These are phyloP conservation scores for Notothenia coriiceps DNA, from an alignment of 2,113 vertebrate species.

Conservation along the genomic window DNA sequence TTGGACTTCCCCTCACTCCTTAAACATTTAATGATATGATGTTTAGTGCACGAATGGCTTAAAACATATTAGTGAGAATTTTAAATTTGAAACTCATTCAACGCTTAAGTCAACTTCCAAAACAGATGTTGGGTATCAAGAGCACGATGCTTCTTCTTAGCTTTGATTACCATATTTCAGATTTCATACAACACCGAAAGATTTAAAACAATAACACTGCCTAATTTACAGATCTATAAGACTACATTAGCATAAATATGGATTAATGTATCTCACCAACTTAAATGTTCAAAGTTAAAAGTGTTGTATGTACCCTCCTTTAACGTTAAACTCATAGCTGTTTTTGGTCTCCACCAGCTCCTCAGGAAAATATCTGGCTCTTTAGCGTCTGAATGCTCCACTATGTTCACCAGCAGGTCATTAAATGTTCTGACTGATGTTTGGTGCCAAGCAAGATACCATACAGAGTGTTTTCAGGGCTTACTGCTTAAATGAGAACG, in stretches of 20 bases:
- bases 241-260: not conserved
- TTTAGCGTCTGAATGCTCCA: no score
- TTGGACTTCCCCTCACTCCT: not conserved
- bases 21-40: not conserved
- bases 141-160: not conserved
- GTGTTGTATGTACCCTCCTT: not conserved
- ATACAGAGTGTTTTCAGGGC: no score
- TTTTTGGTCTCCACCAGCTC: not conserved
- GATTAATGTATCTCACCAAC: not conserved
- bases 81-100: conserved; percentile 3
- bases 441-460: no score
- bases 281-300: not conserved
- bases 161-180: not conserved
- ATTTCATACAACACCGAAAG: not conserved
- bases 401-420: no score
- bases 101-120: not conserved
- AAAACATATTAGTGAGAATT: not conserved
- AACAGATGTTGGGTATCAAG: conserved; percentile 17
- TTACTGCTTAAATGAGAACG: not conserved
- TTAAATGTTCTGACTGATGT: not conserved
- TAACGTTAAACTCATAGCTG: not conserved
- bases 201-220: no score
- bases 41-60: not conserved
- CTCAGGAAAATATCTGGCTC: no score
- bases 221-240: no score